A percentile compares a stretch with the other conserved stretches of the same genome.
These are phyloP conservation scores for Nothobranchius furzeri DNA, from an alignment of 2,113 vertebrate genomes.

Conservation along the genomic window DNA sequence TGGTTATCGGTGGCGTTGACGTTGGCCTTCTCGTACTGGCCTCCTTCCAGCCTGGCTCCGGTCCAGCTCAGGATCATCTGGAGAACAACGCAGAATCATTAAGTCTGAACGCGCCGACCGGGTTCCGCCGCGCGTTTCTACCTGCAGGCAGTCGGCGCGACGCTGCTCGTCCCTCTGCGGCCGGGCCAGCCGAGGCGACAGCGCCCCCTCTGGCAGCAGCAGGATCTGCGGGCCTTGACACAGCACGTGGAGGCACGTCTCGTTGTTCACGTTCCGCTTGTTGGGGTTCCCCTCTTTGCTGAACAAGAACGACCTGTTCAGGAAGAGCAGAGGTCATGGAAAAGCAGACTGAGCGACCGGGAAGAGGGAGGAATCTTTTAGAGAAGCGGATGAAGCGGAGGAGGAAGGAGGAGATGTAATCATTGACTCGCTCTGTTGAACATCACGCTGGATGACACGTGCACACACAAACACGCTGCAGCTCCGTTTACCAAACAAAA, in stretches of 20 bases:
- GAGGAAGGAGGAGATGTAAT: constrained; percentile 15
- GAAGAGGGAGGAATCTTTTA: not conserved
- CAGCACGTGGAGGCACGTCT: constrained; percentile 76
- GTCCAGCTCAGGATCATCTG: constrained; percentile 77
- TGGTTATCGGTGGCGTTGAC: constrained; percentile 76
- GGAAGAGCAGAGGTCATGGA: not conserved
- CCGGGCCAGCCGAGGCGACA: constrained; percentile 70
- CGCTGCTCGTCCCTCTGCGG: constrained; percentile 75
- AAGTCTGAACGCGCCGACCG: too few species aligned
- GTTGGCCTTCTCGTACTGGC: constrained; percentile 75
- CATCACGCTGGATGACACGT: constrained; percentile 45
- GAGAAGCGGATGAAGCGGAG: not conserved
- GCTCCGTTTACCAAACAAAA: constrained; percentile 52
- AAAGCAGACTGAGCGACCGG: not conserved
- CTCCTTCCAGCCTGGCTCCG: constrained; percentile 71
- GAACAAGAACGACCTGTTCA: constrained; percentile 71
- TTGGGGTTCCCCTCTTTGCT: constrained; percentile 78
- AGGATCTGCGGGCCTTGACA: constrained; percentile 75
- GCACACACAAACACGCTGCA: constrained; percentile 18
- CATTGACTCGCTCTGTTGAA: constrained; percentile 56
- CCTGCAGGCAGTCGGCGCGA: constrained; percentile 72
- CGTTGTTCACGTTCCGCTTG: constrained; percentile 76
- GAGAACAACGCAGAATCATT: constrained; percentile 5
- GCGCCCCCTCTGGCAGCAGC: constrained; percentile 71
- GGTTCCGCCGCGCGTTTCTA: constrained; percentile 1